These are phyloP conservation scores for Meiosimyza decipiens DNA, from an alignment of 2,888 invertebrate species.

Conservation along the genomic window DNA sequence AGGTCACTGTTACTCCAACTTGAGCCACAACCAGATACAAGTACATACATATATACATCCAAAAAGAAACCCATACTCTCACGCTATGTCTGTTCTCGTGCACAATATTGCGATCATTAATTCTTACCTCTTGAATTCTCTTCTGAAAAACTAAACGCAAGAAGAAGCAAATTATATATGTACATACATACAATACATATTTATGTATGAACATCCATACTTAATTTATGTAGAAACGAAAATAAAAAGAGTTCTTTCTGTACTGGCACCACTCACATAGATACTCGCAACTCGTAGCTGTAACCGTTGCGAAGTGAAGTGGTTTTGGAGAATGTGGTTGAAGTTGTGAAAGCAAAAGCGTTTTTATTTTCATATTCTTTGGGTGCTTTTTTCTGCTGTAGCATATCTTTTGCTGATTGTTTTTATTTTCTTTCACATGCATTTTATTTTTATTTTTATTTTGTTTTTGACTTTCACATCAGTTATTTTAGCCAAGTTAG, in stretches of 20 bases:
- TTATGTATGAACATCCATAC: no score
- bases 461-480: slow-evolving; percentile 47
- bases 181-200: no score
- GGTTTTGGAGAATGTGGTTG: background rate
- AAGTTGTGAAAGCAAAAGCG: slow-evolving; percentile 52
- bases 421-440: slow-evolving; percentile 30
- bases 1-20: slow-evolving; percentile 62
- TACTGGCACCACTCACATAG: no score
- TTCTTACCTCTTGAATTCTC: slow-evolving; percentile 43
- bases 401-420: slow-evolving; percentile 28
- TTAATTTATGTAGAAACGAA: no score
- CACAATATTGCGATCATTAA: slow-evolving; percentile 33
- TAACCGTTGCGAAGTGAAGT: slow-evolving; percentile 8
- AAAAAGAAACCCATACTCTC: background rate
- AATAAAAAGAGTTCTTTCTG: no score
- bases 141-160: slow-evolving; percentile 13
- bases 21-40: slow-evolving; percentile 1
- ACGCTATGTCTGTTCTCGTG: slow-evolving; percentile 40
- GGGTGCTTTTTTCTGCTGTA: slow-evolving; percentile 31
- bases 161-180: no score
- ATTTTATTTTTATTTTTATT: slow-evolving; percentile 36
- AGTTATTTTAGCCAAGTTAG: slow-evolving; percentile 20
- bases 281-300: background rate
- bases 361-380: slow-evolving; percentile 40
- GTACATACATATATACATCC: background rate